phyloP scores from a whole-genome alignment of 2,113 vertebrate genomes.

The Rhabdornis inornatus region DNA sequence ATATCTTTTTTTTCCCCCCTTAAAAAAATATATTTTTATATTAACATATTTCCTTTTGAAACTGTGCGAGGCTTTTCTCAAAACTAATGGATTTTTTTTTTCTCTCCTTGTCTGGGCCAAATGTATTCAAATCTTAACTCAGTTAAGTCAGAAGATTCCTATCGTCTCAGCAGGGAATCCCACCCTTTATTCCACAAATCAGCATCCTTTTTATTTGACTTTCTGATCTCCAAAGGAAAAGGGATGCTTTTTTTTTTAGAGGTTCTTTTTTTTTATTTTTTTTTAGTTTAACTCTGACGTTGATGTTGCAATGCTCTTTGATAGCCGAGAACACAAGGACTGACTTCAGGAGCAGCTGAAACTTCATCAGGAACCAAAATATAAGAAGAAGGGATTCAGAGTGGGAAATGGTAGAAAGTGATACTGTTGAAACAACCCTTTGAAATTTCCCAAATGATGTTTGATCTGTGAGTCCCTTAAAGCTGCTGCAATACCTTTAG shows the following conservation, averaged over 20 bases:
- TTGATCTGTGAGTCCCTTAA: conserved; percentile 72
- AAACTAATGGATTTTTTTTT: conserved; percentile 79
- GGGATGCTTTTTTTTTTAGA: conserved; percentile 67
- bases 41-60: conserved; percentile 83
- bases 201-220: conserved; percentile 78
- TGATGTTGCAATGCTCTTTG: conserved; percentile 74
- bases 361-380: conserved; percentile 74
- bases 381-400: conserved; percentile 17
- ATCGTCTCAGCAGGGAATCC: conserved; percentile 80
- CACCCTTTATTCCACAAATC: conserved; percentile 79
- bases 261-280: neutral
- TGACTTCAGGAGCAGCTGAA: conserved; percentile 74
- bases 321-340: conserved; percentile 77
- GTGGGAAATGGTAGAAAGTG: conserved; percentile 61
- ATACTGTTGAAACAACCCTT: conserved; percentile 76
- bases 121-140: conserved; percentile 81
- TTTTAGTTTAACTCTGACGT: conserved; percentile 70
- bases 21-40: conserved; percentile 19
- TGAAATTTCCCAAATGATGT: conserved; percentile 77
- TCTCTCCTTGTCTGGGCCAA: conserved; percentile 71
- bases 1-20: neutral
- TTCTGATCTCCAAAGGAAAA: conserved; percentile 78
- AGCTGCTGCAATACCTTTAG: conserved; percentile 70
- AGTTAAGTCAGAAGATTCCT: conserved; percentile 77
- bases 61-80: conserved; percentile 73